Conservation (phyloP, 2,113 vertebrate species). For the Gnathonemus echidnorhynchus region DNA sequence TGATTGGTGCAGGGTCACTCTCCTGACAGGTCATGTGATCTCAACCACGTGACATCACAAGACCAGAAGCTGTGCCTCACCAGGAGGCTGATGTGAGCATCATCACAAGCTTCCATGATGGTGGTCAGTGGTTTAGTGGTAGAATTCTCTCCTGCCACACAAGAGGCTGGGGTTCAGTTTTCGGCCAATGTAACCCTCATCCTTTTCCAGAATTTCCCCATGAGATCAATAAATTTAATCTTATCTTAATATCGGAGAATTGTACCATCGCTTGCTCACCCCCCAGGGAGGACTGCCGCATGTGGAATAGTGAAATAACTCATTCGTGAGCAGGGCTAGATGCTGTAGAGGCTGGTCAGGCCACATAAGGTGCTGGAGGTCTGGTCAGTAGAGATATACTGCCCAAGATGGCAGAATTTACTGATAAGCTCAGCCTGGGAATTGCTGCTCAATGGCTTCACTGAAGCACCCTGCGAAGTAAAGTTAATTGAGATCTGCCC, state of each 20-base stretch:
- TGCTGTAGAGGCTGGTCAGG: not conserved
- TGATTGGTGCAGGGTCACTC: not conserved
- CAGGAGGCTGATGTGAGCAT: not conserved
- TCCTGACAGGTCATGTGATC: not conserved
- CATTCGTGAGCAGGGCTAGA: not conserved
- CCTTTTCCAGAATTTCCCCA: not conserved
- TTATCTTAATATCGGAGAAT: not conserved
- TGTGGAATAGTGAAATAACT: not conserved
- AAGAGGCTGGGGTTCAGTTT: not conserved
- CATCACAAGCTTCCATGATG: not conserved
- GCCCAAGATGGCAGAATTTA: not conserved
- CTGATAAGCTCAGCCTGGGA: not conserved
- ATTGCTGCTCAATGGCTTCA: not conserved
- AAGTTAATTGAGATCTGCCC: conserved; percentile 60
- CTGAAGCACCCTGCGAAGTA: conserved; percentile 9
- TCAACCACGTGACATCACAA: not conserved
- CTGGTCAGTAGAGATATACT: not conserved
- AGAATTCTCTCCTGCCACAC: not conserved
- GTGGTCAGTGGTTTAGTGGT: not conserved
- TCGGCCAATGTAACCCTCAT: not conserved
- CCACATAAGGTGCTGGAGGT: not conserved
- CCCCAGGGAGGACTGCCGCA: not conserved
- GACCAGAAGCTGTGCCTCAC: not conserved
- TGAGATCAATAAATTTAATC: not conserved
- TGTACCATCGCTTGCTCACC: not conserved